phyloP scores from a whole-genome alignment of 2,888 invertebrate genomes.

The Eremobia ochroleuca region DNA sequence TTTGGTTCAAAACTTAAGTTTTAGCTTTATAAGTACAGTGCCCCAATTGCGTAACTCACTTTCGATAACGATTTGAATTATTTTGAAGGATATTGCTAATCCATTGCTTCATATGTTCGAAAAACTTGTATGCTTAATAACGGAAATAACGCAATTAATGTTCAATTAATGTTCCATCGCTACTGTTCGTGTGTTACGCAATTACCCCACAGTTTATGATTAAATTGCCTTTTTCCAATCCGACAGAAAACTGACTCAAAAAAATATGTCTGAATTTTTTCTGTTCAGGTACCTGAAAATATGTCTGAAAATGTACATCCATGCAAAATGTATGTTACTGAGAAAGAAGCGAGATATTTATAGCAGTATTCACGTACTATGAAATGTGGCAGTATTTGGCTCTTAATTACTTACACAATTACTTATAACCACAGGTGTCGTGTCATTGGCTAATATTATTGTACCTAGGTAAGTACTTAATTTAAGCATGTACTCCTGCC shows the following conservation, averaged over 20 bases:
- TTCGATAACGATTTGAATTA: too few relatives aligned
- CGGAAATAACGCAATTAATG: too few relatives aligned
- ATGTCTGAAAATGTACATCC: background rate
- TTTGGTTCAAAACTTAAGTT: background rate
- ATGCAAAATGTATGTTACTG: background rate
- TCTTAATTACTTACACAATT: constrained; percentile 31
- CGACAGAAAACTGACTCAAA: background rate
- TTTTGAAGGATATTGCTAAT: too few relatives aligned
- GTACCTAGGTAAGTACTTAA: constrained; percentile 33
- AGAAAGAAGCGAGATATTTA: constrained; percentile 1
- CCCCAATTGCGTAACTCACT: too few relatives aligned
- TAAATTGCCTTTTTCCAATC: background rate
- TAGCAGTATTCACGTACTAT: constrained; percentile 20
- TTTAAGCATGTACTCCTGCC: constrained; percentile 17
- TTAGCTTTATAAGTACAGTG: background rate
- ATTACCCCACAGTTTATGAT: background rate
- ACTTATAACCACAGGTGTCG: constrained; percentile 39
- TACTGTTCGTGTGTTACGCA: background rate
- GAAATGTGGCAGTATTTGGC: background rate
- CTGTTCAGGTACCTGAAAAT: background rate
- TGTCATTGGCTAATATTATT: constrained; percentile 43
- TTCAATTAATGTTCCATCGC: background rate
- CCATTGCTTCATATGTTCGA: too few relatives aligned
- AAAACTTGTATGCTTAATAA: too few relatives aligned
- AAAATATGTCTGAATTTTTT: background rate